These are phyloP conservation scores for Setophaga coronata DNA, from an alignment of 2,113 vertebrate genomes.

Conservation along the genomic window DNA sequence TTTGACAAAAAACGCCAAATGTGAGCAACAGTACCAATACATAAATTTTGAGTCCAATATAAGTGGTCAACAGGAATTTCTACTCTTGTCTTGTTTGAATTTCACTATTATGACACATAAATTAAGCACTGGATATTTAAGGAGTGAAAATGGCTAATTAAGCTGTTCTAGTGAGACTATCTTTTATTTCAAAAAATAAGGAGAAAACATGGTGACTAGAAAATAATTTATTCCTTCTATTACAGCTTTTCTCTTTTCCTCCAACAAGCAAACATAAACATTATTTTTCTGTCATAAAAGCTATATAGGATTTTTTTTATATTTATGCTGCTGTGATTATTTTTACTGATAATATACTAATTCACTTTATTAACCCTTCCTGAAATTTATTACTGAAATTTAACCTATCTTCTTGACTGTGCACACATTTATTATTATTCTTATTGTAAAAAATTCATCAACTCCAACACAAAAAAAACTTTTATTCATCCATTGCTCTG, in stretches of 20 bases:
- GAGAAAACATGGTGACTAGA: not conserved
- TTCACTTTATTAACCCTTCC: not conserved
- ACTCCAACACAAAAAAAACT: not conserved
- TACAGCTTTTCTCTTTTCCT: not conserved
- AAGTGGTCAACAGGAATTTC: not conserved
- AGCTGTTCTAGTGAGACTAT: not conserved
- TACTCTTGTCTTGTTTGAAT: not conserved
- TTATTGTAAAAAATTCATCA: not conserved
- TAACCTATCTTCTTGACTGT: not conserved
- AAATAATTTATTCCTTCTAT: not conserved
- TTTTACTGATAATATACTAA: not conserved
- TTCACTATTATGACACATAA: not conserved
- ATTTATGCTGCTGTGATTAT: not conserved
- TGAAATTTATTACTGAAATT: not conserved
- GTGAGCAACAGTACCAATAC: not conserved
- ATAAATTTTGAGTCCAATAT: not conserved
- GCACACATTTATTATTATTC: not conserved
- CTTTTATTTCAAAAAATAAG: not conserved
- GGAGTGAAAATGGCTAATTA: fast-evolving
- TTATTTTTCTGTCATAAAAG: not conserved
- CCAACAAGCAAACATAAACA: not conserved
- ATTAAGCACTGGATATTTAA: not conserved
- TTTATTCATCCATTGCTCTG: not conserved
- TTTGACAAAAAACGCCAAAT: not conserved
- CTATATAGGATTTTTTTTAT: not conserved